These are phyloP conservation scores for Flabesymbios commensalis DNA, from an alignment of 2,888 invertebrate genomes.

Conservation along the genomic window DNA sequence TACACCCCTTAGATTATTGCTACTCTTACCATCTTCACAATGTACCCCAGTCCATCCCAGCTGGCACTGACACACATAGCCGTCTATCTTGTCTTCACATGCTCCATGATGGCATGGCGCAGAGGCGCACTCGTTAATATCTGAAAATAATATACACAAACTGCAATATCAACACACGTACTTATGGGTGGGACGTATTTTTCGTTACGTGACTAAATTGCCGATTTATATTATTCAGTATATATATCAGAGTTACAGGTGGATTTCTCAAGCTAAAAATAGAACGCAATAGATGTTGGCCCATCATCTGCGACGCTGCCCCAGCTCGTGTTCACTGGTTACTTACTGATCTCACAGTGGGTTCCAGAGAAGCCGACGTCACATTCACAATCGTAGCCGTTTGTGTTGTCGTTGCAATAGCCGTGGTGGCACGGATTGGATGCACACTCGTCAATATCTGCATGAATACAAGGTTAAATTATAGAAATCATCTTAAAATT, in stretches of 20 bases:
- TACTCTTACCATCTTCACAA: constrained; percentile 20
- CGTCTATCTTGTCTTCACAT: constrained; percentile 4
- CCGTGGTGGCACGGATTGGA: constrained; percentile 56
- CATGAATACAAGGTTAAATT: too few species aligned
- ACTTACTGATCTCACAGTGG: constrained; percentile 18
- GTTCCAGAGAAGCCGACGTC: constrained; percentile 19
- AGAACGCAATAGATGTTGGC: too few species aligned
- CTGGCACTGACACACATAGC: constrained; percentile 6
- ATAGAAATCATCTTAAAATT: too few species aligned
- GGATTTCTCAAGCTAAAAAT: too few species aligned
- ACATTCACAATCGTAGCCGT: constrained; percentile 66
- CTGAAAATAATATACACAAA: constrained; percentile 5
- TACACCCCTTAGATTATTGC: too few species aligned
- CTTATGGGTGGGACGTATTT: too few species aligned
- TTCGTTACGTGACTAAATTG: too few species aligned
- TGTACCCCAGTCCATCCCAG: constrained; percentile 16
- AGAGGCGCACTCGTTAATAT: constrained; percentile 9
- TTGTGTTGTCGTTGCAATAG: constrained; percentile 90
- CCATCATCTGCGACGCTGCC: too few species aligned
- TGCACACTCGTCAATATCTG: constrained; percentile 23
- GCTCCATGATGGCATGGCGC: constrained; percentile 6
- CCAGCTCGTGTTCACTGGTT: too few species aligned
- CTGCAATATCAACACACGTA: too few species aligned
- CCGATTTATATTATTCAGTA: too few species aligned
- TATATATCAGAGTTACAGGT: too few species aligned